Evolutionary conservation across 2,797 vertebrate genomes (phyloP), one percentile per base, ranked within the genome.

Genomic region (Gobionotothen gibberifrons): DNA sequence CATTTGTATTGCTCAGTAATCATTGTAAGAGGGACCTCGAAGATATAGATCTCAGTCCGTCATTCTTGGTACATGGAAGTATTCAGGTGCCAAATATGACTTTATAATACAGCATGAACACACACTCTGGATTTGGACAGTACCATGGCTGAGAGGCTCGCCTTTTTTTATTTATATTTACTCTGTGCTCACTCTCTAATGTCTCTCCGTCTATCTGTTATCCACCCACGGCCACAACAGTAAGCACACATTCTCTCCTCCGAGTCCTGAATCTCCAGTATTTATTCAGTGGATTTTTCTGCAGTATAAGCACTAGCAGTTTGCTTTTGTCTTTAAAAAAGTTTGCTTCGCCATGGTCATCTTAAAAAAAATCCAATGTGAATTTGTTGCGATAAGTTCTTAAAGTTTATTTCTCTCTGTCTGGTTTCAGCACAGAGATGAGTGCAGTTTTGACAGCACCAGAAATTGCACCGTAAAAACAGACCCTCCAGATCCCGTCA

Each of bases 381-480:
- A 44, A 81, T 79, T 63, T 29, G 51, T 49, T 63, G 66, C 72
- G 70, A 26, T 66, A 19, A 57, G 69, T 36, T 36, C 32, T 36
- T 36, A 9, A 36, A 36, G 8, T 53, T 32, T 2, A 19, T 70
- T 63, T 67, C 48, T 49, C 16, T 44, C 44, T 43, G 10, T 52
- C 42, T 56, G 60, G 63, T 44, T 69, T 73, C 73, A 60, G 72
- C 53, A 46, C 51, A 58, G 55, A 74, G 53, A 61, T 4, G 14
- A 55, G 52, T 77, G 52, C 70, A 77, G 68, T 68, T 87, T 70
- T 84, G 77, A 71, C 77, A 72, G 69, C 69, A 58, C 56, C 65
- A 67, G 51, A 72, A 65, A 78, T 69, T 11, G 29, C 74, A 75
- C 39, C 12, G 26, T 61, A 67, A 74, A 83, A 87, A 85, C 53